Evolutionary conservation across 2,113 vertebrate genomes (phyloP).

Genomic region (Heteronetta atricapilla): DNA sequence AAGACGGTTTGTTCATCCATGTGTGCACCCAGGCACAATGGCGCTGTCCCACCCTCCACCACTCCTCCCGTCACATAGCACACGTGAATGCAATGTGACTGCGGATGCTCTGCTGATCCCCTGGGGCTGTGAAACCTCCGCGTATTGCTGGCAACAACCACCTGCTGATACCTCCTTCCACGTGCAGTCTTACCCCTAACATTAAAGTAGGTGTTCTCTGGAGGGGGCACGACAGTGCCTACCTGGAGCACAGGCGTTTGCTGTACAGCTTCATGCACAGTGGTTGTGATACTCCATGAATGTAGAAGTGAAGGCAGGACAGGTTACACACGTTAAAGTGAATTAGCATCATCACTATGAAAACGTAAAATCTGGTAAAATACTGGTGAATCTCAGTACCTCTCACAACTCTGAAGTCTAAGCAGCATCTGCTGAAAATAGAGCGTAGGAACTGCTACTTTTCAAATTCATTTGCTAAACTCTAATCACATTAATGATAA

Average conservation of each 20-base stretch:
- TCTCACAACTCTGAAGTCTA: background rate
- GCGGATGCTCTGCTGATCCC: background rate
- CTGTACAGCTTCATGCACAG: accelerated
- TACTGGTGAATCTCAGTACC: no score
- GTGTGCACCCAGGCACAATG: background rate
- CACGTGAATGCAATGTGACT: background rate
- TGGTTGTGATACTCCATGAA: background rate
- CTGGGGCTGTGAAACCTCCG: background rate
- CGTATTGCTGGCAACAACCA: background rate
- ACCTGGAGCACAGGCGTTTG: background rate
- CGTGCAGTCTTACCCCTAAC: background rate
- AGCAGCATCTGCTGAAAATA: background rate
- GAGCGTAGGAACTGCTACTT: background rate
- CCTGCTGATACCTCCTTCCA: background rate
- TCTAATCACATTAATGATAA: background rate
- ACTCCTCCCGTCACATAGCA: accelerated
- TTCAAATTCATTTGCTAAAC: background rate
- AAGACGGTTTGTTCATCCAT: background rate
- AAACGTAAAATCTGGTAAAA: background rate
- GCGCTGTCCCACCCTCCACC: background rate
- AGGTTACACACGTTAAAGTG: background rate
- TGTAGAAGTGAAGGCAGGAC: background rate
- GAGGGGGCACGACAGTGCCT: background rate
- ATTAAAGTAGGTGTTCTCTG: background rate
- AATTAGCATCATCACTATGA: background rate